These are phyloP conservation scores for Diorhabda elongata DNA, from an alignment of 1,140 invertebrate genomes.

Conservation along the genomic window DNA sequence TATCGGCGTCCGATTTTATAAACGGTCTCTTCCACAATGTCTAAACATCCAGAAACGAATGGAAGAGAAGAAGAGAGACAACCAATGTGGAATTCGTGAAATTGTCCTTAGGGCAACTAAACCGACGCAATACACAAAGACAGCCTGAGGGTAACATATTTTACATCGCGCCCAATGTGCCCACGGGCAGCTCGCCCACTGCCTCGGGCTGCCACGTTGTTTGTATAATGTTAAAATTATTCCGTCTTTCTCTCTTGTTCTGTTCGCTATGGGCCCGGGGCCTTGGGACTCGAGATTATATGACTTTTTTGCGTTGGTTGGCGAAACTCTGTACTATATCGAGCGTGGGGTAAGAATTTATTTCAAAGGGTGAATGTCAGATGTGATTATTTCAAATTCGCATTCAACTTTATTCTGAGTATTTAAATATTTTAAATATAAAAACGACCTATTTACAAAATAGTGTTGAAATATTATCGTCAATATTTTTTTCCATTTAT, in stretches of 20 bases:
- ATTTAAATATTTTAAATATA: no score
- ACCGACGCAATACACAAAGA: background rate
- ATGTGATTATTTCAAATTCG: no score
- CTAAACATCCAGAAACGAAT: background rate
- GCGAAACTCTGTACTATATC: background rate
- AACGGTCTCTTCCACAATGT: background rate
- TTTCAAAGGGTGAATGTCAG: background rate
- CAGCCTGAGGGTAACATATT: background rate
- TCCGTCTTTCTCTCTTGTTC: constrained; percentile 1
- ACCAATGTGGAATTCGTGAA: constrained; percentile 1
- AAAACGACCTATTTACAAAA: no score
- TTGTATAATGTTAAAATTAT: constrained; percentile 3
- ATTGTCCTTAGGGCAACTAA: background rate
- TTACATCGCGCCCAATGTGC: background rate
- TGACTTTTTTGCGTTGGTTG: constrained; percentile 2
- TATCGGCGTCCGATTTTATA: background rate
- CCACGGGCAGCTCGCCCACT: background rate
- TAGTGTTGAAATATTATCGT: no score
- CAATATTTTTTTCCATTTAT: no score
- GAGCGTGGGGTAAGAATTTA: background rate
- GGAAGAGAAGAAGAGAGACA: background rate
- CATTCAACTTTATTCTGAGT: no score
- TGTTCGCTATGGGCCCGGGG: background rate
- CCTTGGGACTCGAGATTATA: constrained; percentile 1
- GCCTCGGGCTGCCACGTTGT: background rate